Evolutionary conservation across 2,888 invertebrate genomes (phyloP).

Genomic region (Mesopsocus fuscifrons): DNA sequence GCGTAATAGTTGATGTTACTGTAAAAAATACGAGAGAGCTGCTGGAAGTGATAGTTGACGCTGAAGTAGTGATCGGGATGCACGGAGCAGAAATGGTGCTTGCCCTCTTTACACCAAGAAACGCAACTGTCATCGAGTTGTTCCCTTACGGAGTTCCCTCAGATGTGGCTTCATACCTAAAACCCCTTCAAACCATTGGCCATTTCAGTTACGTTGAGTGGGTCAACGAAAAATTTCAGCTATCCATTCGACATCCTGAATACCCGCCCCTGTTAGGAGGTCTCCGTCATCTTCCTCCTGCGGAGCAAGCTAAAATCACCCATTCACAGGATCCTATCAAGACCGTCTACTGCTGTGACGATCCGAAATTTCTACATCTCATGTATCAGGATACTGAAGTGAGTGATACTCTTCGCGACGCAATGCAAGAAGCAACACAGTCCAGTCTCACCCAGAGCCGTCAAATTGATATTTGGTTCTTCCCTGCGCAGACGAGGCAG

Average conservation of each 20-base stretch:
- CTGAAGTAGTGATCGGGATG: constrained; percentile 18
- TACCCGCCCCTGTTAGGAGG: constrained; percentile 24
- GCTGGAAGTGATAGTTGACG: constrained; percentile 13
- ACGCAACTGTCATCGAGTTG: constrained; percentile 26
- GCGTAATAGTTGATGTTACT: constrained; percentile 15
- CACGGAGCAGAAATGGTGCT: constrained; percentile 26
- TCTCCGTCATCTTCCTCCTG: constrained; percentile 22
- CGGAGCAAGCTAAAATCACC: constrained; percentile 20
- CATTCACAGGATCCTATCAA: constrained; percentile 21
- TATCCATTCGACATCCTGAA: constrained; percentile 23
- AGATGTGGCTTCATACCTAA: constrained; percentile 26
- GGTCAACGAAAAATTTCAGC: no score
- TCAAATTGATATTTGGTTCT: constrained; percentile 13
- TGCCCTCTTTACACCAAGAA: constrained; percentile 24
- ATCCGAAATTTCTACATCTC: constrained; percentile 28
- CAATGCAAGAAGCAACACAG: constrained; percentile 12
- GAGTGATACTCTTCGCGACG: constrained; percentile 16
- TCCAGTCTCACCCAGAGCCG: constrained; percentile 4
- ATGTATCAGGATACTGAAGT: constrained; percentile 29
- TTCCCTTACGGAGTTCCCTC: constrained; percentile 30
- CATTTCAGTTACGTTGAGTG: no score
- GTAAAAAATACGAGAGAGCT: constrained; percentile 14
- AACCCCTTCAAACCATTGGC: no score
- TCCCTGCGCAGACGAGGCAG: constrained; percentile 12
- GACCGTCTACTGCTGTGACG: constrained; percentile 23